Conservation (phyloP, 2,888 invertebrate genomes). For the Alloplasta piceator region DNA sequence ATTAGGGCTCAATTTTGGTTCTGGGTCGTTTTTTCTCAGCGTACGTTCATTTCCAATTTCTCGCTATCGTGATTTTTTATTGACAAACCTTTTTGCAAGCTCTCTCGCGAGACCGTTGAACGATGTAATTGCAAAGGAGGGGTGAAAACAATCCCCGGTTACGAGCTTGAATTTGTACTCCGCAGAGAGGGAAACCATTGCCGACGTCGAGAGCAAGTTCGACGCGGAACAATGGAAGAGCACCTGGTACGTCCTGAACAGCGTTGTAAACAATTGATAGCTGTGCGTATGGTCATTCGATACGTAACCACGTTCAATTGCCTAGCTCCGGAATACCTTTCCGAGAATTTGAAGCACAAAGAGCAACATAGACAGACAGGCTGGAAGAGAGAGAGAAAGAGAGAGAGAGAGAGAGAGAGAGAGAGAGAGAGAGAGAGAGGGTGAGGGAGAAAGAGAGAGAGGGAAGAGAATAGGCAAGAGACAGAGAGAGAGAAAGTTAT, state of each 20-base stretch:
- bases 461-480: slow-evolving; percentile 36
- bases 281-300: slow-evolving; percentile 54
- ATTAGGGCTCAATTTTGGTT: no score
- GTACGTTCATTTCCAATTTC: no score
- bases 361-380: slow-evolving; percentile 19
- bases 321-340: slow-evolving; percentile 59
- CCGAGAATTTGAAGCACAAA: slow-evolving; percentile 64
- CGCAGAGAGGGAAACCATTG: neutral
- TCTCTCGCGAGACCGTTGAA: slow-evolving; percentile 66
- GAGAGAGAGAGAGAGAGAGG: slow-evolving; percentile 28
- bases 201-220: slow-evolving; percentile 4
- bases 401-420: slow-evolving; percentile 18
- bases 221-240: slow-evolving; percentile 25
- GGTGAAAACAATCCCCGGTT: slow-evolving; percentile 33
- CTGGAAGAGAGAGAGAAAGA: slow-evolving; percentile 39
- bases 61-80: neutral
- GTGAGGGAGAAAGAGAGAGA: slow-evolving; percentile 31
- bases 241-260: slow-evolving; percentile 27
- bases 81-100: slow-evolving; percentile 70
- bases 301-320: slow-evolving; percentile 79
- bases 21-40: no score
- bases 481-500: neutral
- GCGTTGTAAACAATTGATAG: slow-evolving; percentile 33
- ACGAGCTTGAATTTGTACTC: slow-evolving; percentile 36
- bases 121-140: slow-evolving; percentile 26